Base-by-base conservation (phyloP, 2,888 invertebrate species). In the Microplitis deprimator region DNA sequence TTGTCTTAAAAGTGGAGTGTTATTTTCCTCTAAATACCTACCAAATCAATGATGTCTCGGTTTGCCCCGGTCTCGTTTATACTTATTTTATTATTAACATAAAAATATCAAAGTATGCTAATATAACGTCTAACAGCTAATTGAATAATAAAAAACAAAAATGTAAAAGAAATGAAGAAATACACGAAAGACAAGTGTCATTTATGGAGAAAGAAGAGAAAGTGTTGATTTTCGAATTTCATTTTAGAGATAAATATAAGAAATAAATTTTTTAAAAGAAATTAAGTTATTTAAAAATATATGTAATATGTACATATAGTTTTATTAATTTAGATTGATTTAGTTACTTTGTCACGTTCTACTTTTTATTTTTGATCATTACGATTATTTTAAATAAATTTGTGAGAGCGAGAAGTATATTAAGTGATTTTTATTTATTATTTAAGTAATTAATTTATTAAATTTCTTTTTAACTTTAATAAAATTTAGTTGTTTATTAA, bases 401-500 rank as follows among this genome's bases (percentile, higher is more conserved):
- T 16, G 62, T 62, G 62, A 16, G 16, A 62, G 62, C 62, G 8
- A 62, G 62, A 17, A 17, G 0, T 50, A 50, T 50, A 29, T 29
- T 29, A 29, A 29, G 29, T 29, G 29, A 29, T 29, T 29, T 29
- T 29, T 29, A 29, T 29, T 29, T 29, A 29, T 29, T 29, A 29
- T 29, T 29, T 13, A 13, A 4, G 10, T 50, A 4, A 50, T 50
- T 50, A 50, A 50, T 50, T 50, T 13, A 50, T 50, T 10, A 13
- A 8, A 50, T 50, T 50, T 50, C 50, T 50, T 50, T 77, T 69
- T 73, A 71, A 69, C 74, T 73, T 78, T 68, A 29, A 64, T 40
- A 68, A 75, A 65, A 75, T 75, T 41, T 68, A 68, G 39, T 71
- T 29, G 41, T 71, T 71, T 41, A 59, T 68, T 59, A 29, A 29